A percentile compares a stretch with the other conserved stretches of the same genome.
Conservation (phyloP, 2,888 invertebrate species). For the Limenitis arthemis region DNA sequence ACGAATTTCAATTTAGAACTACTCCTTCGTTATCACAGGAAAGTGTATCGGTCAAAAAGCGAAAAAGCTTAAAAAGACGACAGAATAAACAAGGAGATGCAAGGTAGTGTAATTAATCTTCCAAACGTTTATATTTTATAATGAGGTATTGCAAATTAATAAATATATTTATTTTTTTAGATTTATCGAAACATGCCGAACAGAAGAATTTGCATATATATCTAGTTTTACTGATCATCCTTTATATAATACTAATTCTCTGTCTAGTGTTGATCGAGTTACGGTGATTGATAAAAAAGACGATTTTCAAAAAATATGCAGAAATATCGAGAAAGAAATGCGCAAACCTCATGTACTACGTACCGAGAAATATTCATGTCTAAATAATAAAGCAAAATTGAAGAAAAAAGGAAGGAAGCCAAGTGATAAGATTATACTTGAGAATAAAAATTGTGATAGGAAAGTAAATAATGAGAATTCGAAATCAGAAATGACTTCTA, state of each 20-base stretch:
- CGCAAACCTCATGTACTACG: not conserved
- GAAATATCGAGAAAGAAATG: conserved; percentile 14
- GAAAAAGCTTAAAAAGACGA: conserved; percentile 28
- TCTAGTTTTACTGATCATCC: conserved; percentile 43
- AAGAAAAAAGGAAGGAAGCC: not conserved
- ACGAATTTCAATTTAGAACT: conserved; percentile 48
- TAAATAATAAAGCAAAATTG: not conserved
- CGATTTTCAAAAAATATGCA: conserved; percentile 26
- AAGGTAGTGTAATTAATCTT: conserved; percentile 35
- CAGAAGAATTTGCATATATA: conserved; percentile 53
- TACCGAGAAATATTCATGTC: not conserved
- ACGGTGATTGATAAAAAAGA: conserved; percentile 51
- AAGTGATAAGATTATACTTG: not conserved
- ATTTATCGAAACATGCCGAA: conserved; percentile 46
- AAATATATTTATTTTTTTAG: conserved; percentile 32
- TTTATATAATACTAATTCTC: conserved; percentile 34
- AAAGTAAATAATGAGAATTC: not conserved
- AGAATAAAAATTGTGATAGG: not conserved
- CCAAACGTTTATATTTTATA: not conserved
- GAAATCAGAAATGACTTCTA: not conserved
- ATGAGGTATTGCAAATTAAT: not conserved
- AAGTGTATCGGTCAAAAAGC: conserved; percentile 36
- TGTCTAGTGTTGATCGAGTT: conserved; percentile 49
- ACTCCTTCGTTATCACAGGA: conserved; percentile 50
- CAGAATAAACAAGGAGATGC: conserved; percentile 36